Evolutionary conservation across 2,888 invertebrate species (phyloP), one percentile per base, ranked within the genome.

Genomic region (Cephonodes hylas): DNA sequence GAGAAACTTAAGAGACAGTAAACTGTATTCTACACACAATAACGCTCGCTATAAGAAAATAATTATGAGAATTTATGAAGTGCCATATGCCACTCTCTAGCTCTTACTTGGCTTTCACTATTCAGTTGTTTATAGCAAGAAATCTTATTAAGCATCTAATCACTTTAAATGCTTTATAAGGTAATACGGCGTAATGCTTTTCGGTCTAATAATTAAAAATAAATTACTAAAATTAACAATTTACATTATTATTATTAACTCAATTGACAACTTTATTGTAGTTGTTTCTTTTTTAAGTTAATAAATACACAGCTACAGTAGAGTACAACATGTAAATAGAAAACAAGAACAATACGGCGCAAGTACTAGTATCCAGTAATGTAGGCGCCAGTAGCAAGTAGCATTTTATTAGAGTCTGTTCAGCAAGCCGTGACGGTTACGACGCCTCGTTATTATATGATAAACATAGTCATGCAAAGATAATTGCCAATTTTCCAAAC

Each of bases 371-470:
- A 62, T 62, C 57, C 46, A 64, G 13, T 57, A 56, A 27, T 53
- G 53, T 18, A 53, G 53, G 42, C 53, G 57, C 61, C 42, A 59
- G 63, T 53, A 57, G n/a, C 34, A 34, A 38, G 62, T 66, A 63
- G 64, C 62, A 59, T 48, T 44, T 53, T 60, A 44, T 57, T 58
- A 64, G 69, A 73, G 68, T 71, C 72, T 69, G 70, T 59, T 67
- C 66, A 70, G 63, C 68, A 67, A 72, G 63, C 65, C 78, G 66
- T 73, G 71, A 80, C 76, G 71, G 70, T 78, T 79, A 77, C 75
- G 72, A 69, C 69, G 70, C 65, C 60, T 61, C 66, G 61, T 63
- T 67, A 46, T 74, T 73, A 75, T 70, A 75, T 70, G 71, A 70
- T 74, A 69, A 69, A 70, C 46, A 64, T 63, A 66, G 42, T 64